Evolutionary conservation across 37 sponge, comb jelly and placozoan genomes (phyloP), one percentile per base, ranked within the genome.

Genomic region (Geodia barretti): DNA sequence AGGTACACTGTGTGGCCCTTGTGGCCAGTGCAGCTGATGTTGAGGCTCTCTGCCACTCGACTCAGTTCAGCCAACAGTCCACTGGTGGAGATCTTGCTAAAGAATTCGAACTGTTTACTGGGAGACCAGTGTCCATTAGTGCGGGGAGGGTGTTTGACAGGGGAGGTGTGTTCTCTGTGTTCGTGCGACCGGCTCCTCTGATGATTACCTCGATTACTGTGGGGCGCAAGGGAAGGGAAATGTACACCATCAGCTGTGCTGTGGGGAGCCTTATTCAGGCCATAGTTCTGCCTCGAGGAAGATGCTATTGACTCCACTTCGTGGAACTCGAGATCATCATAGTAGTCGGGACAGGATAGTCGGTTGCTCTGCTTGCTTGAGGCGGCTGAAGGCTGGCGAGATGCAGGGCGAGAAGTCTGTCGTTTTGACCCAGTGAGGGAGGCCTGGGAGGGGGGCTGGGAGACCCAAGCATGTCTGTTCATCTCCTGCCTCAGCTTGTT

Each of bases 1-100:
- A 78, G 81, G 9, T 26, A 21, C 21, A 83, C 35, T 14, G 19
- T 40, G n/a, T 34, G 39, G 3, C 41, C 66, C 35, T 36, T 65
- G 47, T 11, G 58, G 23, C 89, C 86, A 0, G 63, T 35, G 31
- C 81, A 75, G 11, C 54, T 39, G n/a, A 80, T 64, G 0, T 70
- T 59, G 33, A 87, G 30, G 63, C 71, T 79, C 19, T 31, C 24
- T 2, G 80, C 43, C 5, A 83, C 90, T 68, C 84, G 66, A 35
- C 75, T 23, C 17, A 89, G 39, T 47, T 93, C 94, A 35, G 65
- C 62, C 0, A 83, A 37, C 11, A 88, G 71, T 0, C 77, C 86
- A 59, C 79, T 77, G 24, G 41, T 28, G 0, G 77, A 40, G 23
- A 81, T 26, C 24, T 83, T 74, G 17, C 80, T 83, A 33, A 36